A percentile compares a stretch with the other conserved stretches of the same genome.
phyloP scores from a whole-genome alignment of 2,113 vertebrate genomes.

The Microtus oregoni region DNA sequence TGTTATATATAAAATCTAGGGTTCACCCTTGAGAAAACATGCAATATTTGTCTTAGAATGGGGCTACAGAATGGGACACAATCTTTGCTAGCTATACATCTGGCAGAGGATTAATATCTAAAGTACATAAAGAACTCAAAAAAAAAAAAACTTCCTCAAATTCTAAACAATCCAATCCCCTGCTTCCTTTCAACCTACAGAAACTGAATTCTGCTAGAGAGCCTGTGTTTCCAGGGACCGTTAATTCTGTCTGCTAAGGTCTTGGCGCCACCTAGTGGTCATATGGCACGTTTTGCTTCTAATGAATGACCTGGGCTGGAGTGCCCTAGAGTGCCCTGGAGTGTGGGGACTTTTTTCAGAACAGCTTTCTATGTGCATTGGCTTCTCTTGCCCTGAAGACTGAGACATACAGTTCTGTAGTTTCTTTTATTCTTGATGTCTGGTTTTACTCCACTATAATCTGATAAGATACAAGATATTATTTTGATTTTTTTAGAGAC shows the following conservation, averaged over 20 bases:
- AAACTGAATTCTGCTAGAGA: not conserved
- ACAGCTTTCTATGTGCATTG: not conserved
- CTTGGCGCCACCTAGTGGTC: slow-evolving; percentile 70
- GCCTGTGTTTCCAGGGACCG: not conserved
- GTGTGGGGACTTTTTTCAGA: not conserved
- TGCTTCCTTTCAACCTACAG: not conserved
- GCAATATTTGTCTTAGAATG: not conserved
- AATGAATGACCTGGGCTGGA: not conserved
- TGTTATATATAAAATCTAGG: not conserved
- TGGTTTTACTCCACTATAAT: not conserved
- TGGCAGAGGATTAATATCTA: not conserved
- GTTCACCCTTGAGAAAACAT: not conserved
- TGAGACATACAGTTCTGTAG: not conserved
- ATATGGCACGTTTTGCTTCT: not conserved
- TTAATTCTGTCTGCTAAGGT: not conserved
- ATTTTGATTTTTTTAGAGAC: not conserved
- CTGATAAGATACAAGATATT: not conserved
- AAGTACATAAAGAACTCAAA: slow-evolving; percentile 14
- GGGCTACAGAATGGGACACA: not conserved
- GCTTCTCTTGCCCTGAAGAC: not conserved
- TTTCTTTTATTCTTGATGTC: not conserved
- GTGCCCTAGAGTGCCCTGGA: not conserved
- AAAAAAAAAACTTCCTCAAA: not conserved
- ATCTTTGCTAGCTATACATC: not conserved
- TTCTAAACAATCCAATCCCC: not conserved